These are phyloP conservation scores for Kryptolebias ocellatus DNA, from an alignment of 2,797 vertebrate species.

Conservation along the genomic window DNA sequence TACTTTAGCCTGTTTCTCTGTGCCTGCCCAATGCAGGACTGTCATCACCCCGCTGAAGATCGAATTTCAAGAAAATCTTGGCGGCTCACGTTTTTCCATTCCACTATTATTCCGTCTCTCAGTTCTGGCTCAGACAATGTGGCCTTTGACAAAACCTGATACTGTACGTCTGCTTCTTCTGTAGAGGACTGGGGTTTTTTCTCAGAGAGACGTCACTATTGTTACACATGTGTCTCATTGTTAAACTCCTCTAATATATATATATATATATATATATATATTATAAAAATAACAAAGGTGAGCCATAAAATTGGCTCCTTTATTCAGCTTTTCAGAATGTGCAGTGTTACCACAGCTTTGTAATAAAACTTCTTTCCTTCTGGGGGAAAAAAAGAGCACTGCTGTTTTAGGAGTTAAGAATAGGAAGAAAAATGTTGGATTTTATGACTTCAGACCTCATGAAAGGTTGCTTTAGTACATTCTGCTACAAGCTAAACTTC, in stretches of 20 bases:
- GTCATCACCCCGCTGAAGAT: slow-evolving; percentile 73
- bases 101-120: slow-evolving; percentile 68
- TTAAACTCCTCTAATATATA: slow-evolving; percentile 21
- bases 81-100: slow-evolving; percentile 72
- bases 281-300: slow-evolving; percentile 51
- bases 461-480: slow-evolving; percentile 11
- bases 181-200: slow-evolving; percentile 44
- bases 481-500: slow-evolving; percentile 2
- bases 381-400: slow-evolving; percentile 22
- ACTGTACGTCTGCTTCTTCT: slow-evolving; percentile 64
- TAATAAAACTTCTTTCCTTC: slow-evolving; percentile 50
- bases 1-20: slow-evolving; percentile 68
- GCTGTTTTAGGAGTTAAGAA: slow-evolving; percentile 18
- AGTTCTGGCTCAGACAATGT: slow-evolving; percentile 75
- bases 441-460: slow-evolving; percentile 23
- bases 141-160: slow-evolving; percentile 73
- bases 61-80: slow-evolving; percentile 79
- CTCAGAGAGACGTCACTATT: slow-evolving; percentile 48
- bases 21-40: slow-evolving; percentile 67
- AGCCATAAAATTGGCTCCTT: slow-evolving; percentile 18
- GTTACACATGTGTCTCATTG: slow-evolving; percentile 51
- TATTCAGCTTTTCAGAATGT: slow-evolving; percentile 19
- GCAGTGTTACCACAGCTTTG: slow-evolving; percentile 31
- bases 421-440: slow-evolving; percentile 6
- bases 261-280: slow-evolving; percentile 4